phyloP scores from a whole-genome alignment of 2,113 vertebrate genomes.

The Oreotrochilus melanogaster region DNA sequence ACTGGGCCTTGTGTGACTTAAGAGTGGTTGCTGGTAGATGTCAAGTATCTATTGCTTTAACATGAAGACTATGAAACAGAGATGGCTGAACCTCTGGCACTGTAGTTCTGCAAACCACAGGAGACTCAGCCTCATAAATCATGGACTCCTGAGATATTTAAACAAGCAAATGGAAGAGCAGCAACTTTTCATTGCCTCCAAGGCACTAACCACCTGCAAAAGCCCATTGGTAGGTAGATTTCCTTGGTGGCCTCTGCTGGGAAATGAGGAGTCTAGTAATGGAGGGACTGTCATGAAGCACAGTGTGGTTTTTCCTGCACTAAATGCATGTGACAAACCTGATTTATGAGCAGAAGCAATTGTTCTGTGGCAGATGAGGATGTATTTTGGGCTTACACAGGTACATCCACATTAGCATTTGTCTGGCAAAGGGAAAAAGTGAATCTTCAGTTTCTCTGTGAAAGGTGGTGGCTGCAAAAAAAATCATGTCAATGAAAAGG shows the following conservation, averaged over 20 bases:
- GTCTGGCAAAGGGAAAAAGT: not conserved
- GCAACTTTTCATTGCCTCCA: not conserved
- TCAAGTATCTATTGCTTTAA: not conserved
- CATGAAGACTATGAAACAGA: not conserved
- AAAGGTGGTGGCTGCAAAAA: conserved; percentile 4
- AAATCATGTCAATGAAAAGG: conserved; percentile 18
- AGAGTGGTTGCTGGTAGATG: not conserved
- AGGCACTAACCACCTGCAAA: not conserved
- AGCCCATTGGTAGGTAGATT: not conserved
- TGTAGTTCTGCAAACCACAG: accelerated
- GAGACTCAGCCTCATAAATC: not conserved
- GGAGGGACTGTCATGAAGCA: not conserved
- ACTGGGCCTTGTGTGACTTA: not conserved
- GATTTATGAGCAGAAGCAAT: not conserved
- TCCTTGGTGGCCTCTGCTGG: not conserved
- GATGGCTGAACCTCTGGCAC: not conserved
- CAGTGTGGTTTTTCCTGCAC: not conserved
- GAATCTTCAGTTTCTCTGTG: conserved; percentile 3
- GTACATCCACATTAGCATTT: not conserved
- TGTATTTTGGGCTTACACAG: not conserved
- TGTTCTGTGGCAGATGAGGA: not conserved
- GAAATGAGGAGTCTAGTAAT: not conserved
- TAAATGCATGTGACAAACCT: not conserved
- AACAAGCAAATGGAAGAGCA: not conserved
- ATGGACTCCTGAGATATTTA: not conserved